Conservation (phyloP, 2,113 vertebrate genomes). For the Onychostoma macrolepis region DNA sequence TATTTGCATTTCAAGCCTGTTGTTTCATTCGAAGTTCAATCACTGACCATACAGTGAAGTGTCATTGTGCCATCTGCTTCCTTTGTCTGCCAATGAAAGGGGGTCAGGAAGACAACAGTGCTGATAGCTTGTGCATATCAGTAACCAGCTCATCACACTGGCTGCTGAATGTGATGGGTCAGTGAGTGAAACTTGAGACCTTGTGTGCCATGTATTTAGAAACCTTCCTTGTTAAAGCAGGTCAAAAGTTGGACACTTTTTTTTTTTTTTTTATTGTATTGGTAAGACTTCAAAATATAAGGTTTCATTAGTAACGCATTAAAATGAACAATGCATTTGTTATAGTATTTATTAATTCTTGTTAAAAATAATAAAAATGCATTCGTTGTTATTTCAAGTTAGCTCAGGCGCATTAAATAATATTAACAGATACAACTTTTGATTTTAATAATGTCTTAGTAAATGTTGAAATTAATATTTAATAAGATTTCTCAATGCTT, state of each 20-base stretch:
- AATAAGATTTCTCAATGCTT: too few relatives aligned
- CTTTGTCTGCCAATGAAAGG: slow-evolving; percentile 31
- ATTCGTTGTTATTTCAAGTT: too few relatives aligned
- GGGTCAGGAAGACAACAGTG: slow-evolving; percentile 35
- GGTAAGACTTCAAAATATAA: too few relatives aligned
- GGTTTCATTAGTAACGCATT: too few relatives aligned
- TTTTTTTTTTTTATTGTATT: too few relatives aligned
- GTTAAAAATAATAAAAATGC: too few relatives aligned
- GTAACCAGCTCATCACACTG: neutral
- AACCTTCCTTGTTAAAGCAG: neutral
- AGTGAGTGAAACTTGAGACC: neutral
- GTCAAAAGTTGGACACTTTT: neutral
- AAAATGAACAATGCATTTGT: too few relatives aligned
- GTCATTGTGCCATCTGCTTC: slow-evolving; percentile 40
- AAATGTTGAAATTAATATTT: too few relatives aligned
- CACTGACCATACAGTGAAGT: slow-evolving; percentile 27
- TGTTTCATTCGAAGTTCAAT: slow-evolving; percentile 34
- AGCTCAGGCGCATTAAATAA: too few relatives aligned
- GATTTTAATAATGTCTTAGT: too few relatives aligned
- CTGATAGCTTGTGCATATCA: neutral
- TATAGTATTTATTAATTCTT: too few relatives aligned
- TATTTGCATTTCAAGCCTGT: slow-evolving; percentile 1
- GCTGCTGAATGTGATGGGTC: neutral
- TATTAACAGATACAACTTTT: too few relatives aligned
- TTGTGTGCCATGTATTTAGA: neutral